Evolutionary conservation across 2,797 vertebrate species (phyloP).

Genomic region (Cheracebus regulus): DNA sequence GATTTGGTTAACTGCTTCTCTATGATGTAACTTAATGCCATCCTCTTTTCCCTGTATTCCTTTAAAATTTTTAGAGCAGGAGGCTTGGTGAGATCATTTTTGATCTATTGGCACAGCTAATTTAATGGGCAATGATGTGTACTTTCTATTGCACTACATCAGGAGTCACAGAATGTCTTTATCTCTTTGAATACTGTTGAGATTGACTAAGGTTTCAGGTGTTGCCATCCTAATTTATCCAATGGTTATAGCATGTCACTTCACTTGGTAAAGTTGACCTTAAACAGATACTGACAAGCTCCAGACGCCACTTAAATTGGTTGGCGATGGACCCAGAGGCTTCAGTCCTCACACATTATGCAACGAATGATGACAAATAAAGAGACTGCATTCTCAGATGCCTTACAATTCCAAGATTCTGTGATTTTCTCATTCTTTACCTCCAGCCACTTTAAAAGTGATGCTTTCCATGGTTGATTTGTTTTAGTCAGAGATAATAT

Average conservation of each 20-base stretch:
- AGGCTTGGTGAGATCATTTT: neutral
- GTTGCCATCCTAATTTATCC: neutral
- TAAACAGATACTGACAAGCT: neutral
- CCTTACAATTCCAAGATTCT: neutral
- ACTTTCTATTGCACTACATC: neutral
- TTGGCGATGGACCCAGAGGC: neutral
- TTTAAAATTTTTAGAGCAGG: neutral
- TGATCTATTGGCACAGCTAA: neutral
- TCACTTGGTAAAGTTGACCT: neutral
- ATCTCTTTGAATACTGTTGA: neutral
- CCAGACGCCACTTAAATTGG: neutral
- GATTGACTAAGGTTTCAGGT: neutral
- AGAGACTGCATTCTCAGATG: neutral
- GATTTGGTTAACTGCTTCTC: neutral
- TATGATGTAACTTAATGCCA: neutral
- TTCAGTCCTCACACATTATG: neutral
- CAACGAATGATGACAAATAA: neutral
- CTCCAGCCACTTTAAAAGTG: neutral
- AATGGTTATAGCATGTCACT: neutral
- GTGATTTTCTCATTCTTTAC: neutral
- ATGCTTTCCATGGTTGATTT: neutral
- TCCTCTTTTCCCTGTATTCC: neutral
- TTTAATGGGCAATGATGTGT: accelerated
- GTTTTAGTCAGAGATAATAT: neutral
- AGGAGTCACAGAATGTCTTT: neutral